A percentile compares a stretch with the other conserved stretches of the same genome.
Evolutionary conservation across 2,888 invertebrate species (phyloP).

Genomic region (Noctua comes): DNA sequence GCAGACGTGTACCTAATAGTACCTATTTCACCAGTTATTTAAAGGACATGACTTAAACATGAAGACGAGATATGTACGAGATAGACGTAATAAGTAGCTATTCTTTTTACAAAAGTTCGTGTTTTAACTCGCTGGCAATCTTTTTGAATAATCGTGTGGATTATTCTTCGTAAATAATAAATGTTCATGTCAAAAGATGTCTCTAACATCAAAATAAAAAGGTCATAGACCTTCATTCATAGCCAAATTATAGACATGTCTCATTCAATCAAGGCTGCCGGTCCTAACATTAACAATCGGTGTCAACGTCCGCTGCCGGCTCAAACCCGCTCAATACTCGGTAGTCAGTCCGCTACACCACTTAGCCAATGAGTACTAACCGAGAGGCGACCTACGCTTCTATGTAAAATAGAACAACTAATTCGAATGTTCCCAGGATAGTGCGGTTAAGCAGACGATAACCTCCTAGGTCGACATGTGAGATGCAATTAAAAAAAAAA

Average conservation of each 20-base stretch:
- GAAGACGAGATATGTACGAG: not conserved
- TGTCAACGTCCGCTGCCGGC: constrained; percentile 38
- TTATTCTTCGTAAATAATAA: not conserved
- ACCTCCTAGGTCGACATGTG: not conserved
- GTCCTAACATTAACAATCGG: constrained; percentile 42
- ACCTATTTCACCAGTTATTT: not conserved
- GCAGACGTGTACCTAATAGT: not conserved
- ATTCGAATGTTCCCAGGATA: not conserved
- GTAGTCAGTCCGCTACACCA: constrained; percentile 1
- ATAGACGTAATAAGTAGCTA: not conserved
- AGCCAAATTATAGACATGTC: constrained; percentile 11
- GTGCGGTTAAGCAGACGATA: not conserved
- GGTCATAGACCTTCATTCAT: constrained; percentile 7
- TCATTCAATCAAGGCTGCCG: constrained; percentile 33
- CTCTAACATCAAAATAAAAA: not conserved
- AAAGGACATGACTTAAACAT: not conserved
- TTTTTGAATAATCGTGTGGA: not conserved
- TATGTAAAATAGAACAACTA: constrained; percentile 9
- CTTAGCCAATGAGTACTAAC: constrained; percentile 23
- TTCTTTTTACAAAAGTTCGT: not conserved
- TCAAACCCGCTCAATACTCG: constrained; percentile 29
- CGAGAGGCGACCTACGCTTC: constrained; percentile 28
- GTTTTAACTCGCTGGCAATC: not conserved
- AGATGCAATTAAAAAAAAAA: not conserved
- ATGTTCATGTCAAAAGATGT: not conserved